Base-by-base conservation (phyloP, 2,888 invertebrate species). In the Synanthedon formicaeformis region DNA sequence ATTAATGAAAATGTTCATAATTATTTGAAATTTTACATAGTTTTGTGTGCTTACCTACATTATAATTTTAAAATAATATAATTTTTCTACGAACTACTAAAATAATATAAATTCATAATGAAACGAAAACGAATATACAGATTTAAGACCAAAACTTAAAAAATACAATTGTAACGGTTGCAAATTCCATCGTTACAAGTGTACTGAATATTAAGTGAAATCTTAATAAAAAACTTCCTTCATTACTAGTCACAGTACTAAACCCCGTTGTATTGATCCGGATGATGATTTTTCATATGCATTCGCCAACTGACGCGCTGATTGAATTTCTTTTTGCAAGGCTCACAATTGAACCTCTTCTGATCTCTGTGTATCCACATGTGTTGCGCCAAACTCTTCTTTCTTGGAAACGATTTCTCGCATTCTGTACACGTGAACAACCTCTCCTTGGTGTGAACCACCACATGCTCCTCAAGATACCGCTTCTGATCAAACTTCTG, bases 361-460 rank as follows among this genome's bases (percentile, higher is more conserved):
- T 75, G 64, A 50, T 82, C 83, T 57, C 74, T 82, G 54, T 86
- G 86, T 11, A 83, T 80, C 81, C 84, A 84, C 77, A 83, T 78
- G 56, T 87, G 87, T 55, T 84, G 83, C 0, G 62, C 65, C 34
- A 87, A 62, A 61, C 81, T 81, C 63, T 83, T 83, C 60, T 81
- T 81, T 8, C 81, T 67, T 1, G 85, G 71, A 57, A 84, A 87
- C 1, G 75, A 67, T 61, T 86, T 87, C 0, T 76, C 66, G 56
- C 90, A 90, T 0, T 86, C 76, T 0, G 82, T 76, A 59, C 90
- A 90, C 0, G 81, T 75, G 48, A 80, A 87, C 1, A 80, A 65
- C 52, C 86, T 89, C 54, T 89, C 89, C 58, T 85, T 83, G 4
- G 89, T 89, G 58, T 90, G 90, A 1, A 84, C 82, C 4, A 88